phyloP scores from a whole-genome alignment of 2,113 vertebrate species.

The Salvelinus namaycush region DNA sequence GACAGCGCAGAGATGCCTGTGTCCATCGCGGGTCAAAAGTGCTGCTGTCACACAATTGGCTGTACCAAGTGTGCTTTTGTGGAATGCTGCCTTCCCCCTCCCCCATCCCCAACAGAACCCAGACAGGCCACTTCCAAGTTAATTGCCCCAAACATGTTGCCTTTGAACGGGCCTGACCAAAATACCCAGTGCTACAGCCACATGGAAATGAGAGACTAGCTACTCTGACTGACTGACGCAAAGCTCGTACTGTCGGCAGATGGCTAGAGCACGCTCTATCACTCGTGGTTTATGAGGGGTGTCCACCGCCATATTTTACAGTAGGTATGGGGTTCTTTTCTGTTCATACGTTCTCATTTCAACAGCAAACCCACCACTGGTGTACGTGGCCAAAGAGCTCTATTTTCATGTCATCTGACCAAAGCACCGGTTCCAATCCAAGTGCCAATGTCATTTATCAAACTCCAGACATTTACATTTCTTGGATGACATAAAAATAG shows the following conservation, averaged over 20 bases:
- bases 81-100: conserved; percentile 31
- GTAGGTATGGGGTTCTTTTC: no score
- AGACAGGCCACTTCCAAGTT: conserved; percentile 40
- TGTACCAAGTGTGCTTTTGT: conserved; percentile 53
- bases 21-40: conserved; percentile 29
- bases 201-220: not conserved
- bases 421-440: no score
- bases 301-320: no score
- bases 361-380: no score
- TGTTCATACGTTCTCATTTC: no score
- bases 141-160: conserved; percentile 39
- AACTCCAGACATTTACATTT: no score
- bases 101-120: conserved; percentile 8
- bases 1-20: not conserved
- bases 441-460: no score
- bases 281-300: not conserved
- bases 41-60: conserved; percentile 37
- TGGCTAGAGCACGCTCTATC: conserved; percentile 19
- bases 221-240: not conserved
- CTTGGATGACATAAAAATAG: no score
- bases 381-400: no score
- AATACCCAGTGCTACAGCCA: not conserved
- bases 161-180: conserved; percentile 2
- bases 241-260: conserved; percentile 59
- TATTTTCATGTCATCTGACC: no score